Percentiles rank a stretch among this genome's conserved stretches.
These are phyloP conservation scores for Melospiza melodia DNA, from an alignment of 2,113 vertebrate species.

Conservation along the genomic window DNA sequence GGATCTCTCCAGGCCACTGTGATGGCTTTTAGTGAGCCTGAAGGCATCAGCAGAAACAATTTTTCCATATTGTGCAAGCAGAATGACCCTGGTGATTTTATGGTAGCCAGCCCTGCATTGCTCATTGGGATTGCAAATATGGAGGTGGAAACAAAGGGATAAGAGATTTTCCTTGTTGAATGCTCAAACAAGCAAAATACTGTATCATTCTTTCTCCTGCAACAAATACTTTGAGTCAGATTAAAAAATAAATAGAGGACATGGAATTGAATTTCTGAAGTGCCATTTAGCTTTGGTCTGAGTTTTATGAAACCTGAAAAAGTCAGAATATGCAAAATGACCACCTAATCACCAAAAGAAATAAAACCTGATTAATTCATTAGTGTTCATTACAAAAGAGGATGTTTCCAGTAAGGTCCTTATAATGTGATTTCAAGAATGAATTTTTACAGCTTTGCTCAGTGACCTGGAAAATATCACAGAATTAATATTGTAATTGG, in stretches of 20 bases:
- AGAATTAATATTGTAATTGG: not conserved
- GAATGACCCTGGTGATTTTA: not conserved
- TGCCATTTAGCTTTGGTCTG: not conserved
- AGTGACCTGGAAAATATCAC: slow-evolving; percentile 11
- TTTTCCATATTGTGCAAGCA: not conserved
- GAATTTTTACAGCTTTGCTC: not conserved
- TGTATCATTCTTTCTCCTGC: not conserved
- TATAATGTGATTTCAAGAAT: slow-evolving; percentile 1
- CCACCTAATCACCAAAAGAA: not conserved
- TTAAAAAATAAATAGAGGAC: not conserved
- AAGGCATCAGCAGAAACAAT: not conserved
- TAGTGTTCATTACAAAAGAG: not conserved
- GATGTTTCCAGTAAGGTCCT: not conserved
- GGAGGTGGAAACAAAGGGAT: not conserved
- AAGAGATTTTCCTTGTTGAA: not conserved
- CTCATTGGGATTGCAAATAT: not conserved
- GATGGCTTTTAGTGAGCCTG: not conserved
- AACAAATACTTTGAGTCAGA: not conserved
- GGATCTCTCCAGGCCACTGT: not conserved
- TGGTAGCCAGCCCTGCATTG: not conserved
- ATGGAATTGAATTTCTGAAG: not conserved
- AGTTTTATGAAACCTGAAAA: not conserved
- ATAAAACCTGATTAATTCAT: not conserved
- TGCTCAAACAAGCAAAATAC: not conserved
- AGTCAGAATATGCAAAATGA: slow-evolving; percentile 15